A percentile compares a stretch with the other conserved stretches of the same genome.
Conservation (phyloP, 2,888 invertebrate species). For the Lymantria monacha region DNA sequence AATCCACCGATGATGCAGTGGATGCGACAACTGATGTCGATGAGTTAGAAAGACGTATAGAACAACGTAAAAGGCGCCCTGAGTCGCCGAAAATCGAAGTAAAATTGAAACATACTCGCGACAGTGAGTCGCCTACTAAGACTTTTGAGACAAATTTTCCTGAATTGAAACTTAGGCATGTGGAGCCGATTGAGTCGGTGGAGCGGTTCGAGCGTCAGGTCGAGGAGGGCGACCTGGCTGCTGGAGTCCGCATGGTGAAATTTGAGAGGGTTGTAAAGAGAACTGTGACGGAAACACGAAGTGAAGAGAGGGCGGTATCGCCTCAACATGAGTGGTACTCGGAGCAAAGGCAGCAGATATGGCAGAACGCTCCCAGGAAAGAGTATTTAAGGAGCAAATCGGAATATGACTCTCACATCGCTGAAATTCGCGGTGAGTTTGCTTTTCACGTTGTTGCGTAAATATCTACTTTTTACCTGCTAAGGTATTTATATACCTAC, state of each 20-base stretch:
- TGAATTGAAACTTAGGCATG: slow-evolving; percentile 74
- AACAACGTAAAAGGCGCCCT: slow-evolving; percentile 78
- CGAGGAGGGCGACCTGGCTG: slow-evolving; percentile 85
- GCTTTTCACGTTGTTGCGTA: not conserved
- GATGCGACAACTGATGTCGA: slow-evolving; percentile 79
- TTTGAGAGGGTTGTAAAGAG: slow-evolving; percentile 87
- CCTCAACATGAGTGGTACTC: slow-evolving; percentile 75
- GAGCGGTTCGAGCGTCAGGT: slow-evolving; percentile 64
- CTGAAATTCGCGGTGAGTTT: slow-evolving; percentile 90
- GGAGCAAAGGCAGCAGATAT: slow-evolving; percentile 73
- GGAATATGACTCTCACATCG: slow-evolving; percentile 93
- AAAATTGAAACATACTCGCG: slow-evolving; percentile 81
- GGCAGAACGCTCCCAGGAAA: slow-evolving; percentile 86
- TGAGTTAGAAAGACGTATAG: slow-evolving; percentile 83
- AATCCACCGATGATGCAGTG: slow-evolving; percentile 62
- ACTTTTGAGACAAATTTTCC: slow-evolving; percentile 64
- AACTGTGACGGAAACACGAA: slow-evolving; percentile 78
- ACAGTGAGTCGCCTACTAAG: slow-evolving; percentile 73
- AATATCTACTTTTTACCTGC: not conserved
- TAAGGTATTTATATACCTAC: too few species aligned
- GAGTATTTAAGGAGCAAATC: slow-evolving; percentile 89
- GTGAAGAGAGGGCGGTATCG: slow-evolving; percentile 67
- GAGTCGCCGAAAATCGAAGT: slow-evolving; percentile 84
- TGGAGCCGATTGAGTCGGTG: slow-evolving; percentile 58
- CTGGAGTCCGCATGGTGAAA: slow-evolving; percentile 86